phyloP scores from a whole-genome alignment of 2,113 vertebrate species.

The Colistium nudipinnis region DNA sequence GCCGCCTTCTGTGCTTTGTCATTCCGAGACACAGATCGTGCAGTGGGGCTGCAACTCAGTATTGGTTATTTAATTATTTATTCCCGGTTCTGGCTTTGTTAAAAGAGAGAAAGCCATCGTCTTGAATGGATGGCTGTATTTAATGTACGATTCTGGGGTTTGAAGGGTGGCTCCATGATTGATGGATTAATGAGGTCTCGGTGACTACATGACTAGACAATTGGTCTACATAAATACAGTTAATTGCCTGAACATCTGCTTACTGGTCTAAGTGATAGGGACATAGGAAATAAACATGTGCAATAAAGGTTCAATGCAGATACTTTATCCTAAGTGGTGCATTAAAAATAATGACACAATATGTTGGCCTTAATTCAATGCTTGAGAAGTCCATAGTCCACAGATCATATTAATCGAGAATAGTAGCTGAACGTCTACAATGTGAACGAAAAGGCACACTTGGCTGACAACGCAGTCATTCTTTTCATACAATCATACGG shows the following conservation, averaged over 20 bases:
- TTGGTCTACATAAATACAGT: not conserved
- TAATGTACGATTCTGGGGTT: not conserved
- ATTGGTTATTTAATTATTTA: too few relatives aligned
- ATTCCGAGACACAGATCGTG: slow-evolving; percentile 41
- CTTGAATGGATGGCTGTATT: not conserved
- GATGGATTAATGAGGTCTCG: not conserved
- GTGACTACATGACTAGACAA: not conserved
- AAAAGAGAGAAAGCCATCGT: too few relatives aligned
- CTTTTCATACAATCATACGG: not conserved
- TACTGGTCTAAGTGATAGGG: not conserved
- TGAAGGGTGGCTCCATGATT: not conserved
- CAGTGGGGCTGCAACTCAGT: slow-evolving; percentile 41
- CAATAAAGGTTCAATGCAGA: not conserved
- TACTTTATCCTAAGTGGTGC: not conserved
- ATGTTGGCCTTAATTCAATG: slow-evolving; percentile 3
- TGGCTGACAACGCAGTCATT: not conserved
- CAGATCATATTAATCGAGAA: slow-evolving; percentile 13
- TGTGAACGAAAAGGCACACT: slow-evolving; percentile 13
- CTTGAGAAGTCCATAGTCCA: not conserved
- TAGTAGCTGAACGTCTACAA: not conserved
- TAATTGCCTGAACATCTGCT: not conserved
- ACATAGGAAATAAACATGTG: not conserved
- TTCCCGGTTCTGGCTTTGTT: too few relatives aligned
- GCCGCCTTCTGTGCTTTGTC: slow-evolving; percentile 1
- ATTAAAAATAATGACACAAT: slow-evolving; percentile 2